phyloP scores from a whole-genome alignment of 2,113 vertebrate species.

The Colaptes auratus region DNA sequence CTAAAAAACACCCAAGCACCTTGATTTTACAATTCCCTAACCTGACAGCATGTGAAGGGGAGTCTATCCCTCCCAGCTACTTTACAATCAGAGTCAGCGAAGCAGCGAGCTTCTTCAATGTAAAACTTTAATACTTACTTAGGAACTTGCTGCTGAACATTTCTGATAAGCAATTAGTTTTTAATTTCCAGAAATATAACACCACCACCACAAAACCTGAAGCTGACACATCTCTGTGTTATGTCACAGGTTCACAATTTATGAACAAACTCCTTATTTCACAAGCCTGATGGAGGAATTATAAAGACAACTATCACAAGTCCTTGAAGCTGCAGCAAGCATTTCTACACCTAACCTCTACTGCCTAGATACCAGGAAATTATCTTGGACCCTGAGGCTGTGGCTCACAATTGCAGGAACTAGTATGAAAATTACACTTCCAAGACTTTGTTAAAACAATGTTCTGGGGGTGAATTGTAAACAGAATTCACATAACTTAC shows the following conservation, averaged over 20 bases:
- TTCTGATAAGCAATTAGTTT: conserved; percentile 56
- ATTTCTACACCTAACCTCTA: conserved; percentile 33
- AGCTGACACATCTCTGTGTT: neutral
- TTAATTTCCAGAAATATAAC: conserved; percentile 4
- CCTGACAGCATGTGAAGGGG: neutral
- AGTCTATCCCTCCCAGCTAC: neutral
- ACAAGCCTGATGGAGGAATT: neutral
- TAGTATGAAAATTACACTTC: conserved; percentile 23
- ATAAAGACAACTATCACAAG: conserved; percentile 11
- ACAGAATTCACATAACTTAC: neutral
- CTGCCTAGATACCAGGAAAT: conserved; percentile 48
- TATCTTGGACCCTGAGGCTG: conserved; percentile 25
- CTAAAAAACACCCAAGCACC: neutral
- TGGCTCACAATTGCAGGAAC: conserved; percentile 17
- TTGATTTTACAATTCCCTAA: conserved; percentile 6
- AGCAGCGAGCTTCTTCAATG: neutral
- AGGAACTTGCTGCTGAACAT: conserved; percentile 21
- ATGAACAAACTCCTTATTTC: conserved; percentile 7
- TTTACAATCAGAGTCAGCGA: neutral
- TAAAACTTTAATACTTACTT: conserved; percentile 38
- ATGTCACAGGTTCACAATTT: neutral
- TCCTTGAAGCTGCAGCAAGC: conserved; percentile 20
- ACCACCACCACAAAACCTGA: neutral
- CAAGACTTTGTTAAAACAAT: conserved; percentile 41
- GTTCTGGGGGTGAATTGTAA: conserved; percentile 4